These are phyloP conservation scores for Perca fluviatilis DNA, from an alignment of 2,113 vertebrate genomes.

Conservation along the genomic window DNA sequence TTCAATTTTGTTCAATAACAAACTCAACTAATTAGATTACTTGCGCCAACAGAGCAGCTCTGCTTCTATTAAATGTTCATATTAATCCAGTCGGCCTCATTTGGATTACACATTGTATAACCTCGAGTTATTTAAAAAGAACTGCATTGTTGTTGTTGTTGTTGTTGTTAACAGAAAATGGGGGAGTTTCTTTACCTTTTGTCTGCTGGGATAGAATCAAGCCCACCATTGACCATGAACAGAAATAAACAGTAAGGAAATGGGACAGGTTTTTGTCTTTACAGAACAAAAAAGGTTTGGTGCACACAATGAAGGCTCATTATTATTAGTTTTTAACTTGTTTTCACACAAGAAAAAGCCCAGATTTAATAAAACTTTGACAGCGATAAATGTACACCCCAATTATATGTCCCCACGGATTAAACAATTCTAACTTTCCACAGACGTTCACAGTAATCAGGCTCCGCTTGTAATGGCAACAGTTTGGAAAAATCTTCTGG, in stretches of 20 bases:
- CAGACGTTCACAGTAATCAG: too few relatives aligned
- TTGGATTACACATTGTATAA: neutral
- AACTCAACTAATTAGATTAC: slow-evolving; percentile 44
- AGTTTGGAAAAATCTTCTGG: neutral
- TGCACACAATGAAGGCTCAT: neutral
- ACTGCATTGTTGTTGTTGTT: neutral
- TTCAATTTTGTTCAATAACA: slow-evolving; percentile 34
- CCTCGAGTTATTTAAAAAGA: neutral
- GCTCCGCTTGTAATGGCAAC: too few relatives aligned
- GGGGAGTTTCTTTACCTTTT: neutral
- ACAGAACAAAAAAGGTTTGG: neutral
- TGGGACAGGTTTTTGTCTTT: neutral
- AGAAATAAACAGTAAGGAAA: neutral
- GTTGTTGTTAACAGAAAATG: neutral
- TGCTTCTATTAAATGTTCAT: neutral
- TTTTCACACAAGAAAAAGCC: neutral
- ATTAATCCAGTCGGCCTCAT: slow-evolving; percentile 6
- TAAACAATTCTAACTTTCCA: neutral
- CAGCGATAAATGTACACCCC: too few relatives aligned
- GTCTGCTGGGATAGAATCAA: neutral
- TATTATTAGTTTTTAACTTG: neutral
- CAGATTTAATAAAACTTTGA: neutral
- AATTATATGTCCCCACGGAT: too few relatives aligned
- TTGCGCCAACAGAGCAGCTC: neutral
- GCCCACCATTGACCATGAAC: neutral